Evolutionary conservation across 2,888 invertebrate species (phyloP).

Genomic region (Pterostichus madidus): DNA sequence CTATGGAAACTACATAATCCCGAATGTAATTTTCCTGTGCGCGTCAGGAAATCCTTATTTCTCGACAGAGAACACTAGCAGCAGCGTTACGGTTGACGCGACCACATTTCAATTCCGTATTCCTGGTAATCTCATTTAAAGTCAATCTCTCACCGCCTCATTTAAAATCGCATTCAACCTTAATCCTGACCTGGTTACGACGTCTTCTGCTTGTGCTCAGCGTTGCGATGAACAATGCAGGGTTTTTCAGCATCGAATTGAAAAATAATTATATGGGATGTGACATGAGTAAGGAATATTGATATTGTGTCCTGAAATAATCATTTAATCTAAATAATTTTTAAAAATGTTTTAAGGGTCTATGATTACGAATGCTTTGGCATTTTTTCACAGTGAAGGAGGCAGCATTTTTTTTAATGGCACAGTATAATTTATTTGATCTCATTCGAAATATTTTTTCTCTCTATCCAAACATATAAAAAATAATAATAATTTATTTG

Average conservation of each 20-base stretch:
- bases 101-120: conserved; percentile 24
- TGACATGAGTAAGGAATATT: too few relatives aligned
- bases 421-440: too few relatives aligned
- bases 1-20: conserved; percentile 17
- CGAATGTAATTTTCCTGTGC: conserved; percentile 6
- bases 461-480: too few relatives aligned
- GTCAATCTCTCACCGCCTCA: neutral
- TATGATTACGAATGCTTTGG: too few relatives aligned
- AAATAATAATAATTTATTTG: too few relatives aligned
- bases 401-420: too few relatives aligned
- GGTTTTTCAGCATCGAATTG: neutral
- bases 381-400: too few relatives aligned
- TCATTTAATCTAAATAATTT: too few relatives aligned
- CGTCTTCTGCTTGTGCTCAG: neutral
- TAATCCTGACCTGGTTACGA: conserved; percentile 10
- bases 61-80: neutral
- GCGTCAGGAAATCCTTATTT: neutral
- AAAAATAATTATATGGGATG: neutral
- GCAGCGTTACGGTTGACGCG: neutral
- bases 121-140: conserved; percentile 20
- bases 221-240: neutral
- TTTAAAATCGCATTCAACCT: conserved; percentile 9
- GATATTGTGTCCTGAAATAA: too few relatives aligned
- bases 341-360: too few relatives aligned
- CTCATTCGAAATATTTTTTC: too few relatives aligned